Percentiles rank a stretch among this genome's conserved stretches.
phyloP scores from a whole-genome alignment of 2,797 vertebrate genomes.

The Tapera naevia region DNA sequence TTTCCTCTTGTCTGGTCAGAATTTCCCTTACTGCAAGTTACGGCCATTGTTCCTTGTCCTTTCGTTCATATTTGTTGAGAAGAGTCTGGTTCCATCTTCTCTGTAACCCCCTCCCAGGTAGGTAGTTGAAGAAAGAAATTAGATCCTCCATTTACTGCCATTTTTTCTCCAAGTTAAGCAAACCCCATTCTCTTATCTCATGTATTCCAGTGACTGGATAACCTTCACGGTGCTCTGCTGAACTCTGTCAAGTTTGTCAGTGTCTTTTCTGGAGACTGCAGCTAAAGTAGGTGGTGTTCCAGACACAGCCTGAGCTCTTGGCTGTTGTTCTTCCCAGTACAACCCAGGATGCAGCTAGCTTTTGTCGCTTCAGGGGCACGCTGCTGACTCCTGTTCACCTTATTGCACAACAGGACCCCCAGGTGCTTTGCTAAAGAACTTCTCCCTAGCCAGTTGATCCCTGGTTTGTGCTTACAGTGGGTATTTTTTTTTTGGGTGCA shows the following conservation, averaged over 20 bases:
- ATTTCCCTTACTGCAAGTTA: neutral
- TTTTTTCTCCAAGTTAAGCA: neutral
- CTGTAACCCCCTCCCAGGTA: neutral
- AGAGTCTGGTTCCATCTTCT: neutral
- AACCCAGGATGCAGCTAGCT: neutral
- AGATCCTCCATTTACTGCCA: accelerated
- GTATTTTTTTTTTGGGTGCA: neutral
- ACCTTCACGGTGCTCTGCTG: neutral
- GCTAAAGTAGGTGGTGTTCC: neutral
- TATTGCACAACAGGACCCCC: neutral
- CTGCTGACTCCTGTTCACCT: neutral
- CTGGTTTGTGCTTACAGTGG: neutral
- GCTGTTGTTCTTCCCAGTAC: neutral
- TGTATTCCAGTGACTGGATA: neutral
- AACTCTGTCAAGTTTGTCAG: neutral
- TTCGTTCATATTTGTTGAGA: neutral
- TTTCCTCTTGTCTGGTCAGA: neutral
- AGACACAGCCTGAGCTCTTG: neutral
- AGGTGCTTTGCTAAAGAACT: neutral
- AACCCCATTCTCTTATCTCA: accelerated
- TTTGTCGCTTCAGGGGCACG: neutral
- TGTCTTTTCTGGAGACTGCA: neutral
- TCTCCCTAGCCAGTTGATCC: neutral
- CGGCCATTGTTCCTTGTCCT: neutral
- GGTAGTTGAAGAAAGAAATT: neutral